These are phyloP conservation scores for Apodemia zela DNA, from an alignment of 2,888 invertebrate genomes.

Conservation along the genomic window DNA sequence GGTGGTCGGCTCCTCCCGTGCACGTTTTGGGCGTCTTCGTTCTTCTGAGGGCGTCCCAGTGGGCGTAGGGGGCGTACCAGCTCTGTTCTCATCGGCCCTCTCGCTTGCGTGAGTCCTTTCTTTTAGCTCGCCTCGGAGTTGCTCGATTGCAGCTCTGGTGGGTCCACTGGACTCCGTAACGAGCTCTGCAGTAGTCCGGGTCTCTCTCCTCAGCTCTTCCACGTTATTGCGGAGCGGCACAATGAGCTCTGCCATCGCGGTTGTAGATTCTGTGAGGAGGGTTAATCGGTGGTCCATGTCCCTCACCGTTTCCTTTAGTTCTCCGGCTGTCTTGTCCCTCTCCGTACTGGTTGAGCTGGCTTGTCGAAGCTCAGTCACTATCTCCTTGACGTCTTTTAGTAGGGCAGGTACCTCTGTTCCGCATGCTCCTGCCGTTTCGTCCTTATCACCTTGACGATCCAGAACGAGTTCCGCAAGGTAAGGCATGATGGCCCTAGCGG, in stretches of 20 bases:
- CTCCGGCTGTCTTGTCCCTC: too few species aligned
- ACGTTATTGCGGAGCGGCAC: neutral
- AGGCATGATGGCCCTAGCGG: neutral
- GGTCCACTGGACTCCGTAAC: neutral
- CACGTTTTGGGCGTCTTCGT: too few species aligned
- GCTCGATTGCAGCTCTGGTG: neutral
- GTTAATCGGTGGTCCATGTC: neutral
- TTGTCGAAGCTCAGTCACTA: too few species aligned
- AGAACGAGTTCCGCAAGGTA: neutral
- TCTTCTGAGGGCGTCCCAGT: too few species aligned
- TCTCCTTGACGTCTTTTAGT: too few species aligned
- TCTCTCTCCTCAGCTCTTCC: neutral
- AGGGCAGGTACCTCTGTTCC: neutral
- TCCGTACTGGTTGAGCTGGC: too few species aligned
- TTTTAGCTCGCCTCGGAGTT: neutral
- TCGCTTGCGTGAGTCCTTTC: neutral
- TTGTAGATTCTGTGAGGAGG: neutral
- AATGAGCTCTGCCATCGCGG: neutral
- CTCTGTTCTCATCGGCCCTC: too few species aligned
- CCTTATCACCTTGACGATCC: neutral
- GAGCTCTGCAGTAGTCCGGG: too few species aligned
- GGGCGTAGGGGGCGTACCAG: too few species aligned
- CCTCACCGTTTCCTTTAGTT: neutral
- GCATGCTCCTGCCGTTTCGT: accelerated
- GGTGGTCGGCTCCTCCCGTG: too few species aligned